These are phyloP conservation scores for Aleiodes sp. DNA, from an alignment of 1,140 invertebrate genomes.

Conservation along the genomic window DNA sequence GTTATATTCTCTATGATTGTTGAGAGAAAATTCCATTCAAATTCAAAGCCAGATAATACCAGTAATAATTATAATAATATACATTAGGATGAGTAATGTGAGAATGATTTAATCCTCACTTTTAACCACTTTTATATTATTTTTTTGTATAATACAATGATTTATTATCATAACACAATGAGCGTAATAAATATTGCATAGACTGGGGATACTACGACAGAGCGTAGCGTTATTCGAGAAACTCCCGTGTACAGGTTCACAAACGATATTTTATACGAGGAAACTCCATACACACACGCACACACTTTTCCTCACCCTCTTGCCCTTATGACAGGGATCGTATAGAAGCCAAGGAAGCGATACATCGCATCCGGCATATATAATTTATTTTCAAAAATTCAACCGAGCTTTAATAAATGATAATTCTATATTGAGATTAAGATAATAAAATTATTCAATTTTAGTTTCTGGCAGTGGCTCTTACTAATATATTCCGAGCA, in stretches of 20 bases:
- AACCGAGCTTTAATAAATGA: neutral
- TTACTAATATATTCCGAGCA: no score
- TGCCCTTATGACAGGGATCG: neutral
- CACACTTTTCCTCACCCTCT: neutral
- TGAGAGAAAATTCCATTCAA: neutral
- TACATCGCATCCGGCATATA: slow-evolving; percentile 35
- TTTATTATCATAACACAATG: slow-evolving; percentile 49
- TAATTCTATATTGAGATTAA: neutral
- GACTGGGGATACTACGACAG: slow-evolving; percentile 37
- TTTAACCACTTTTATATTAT: neutral
- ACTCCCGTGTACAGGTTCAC: slow-evolving; percentile 28
- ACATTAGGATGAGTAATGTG: neutral
- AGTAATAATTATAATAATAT: neutral
- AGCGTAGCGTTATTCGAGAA: slow-evolving; percentile 39
- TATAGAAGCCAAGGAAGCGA: slow-evolving; percentile 34
- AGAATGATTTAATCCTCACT: neutral
- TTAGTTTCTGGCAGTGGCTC: no score
- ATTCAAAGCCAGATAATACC: neutral
- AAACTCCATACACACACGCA: neutral
- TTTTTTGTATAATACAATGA: slow-evolving; percentile 46
- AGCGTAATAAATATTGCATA: slow-evolving; percentile 47
- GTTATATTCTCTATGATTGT: slow-evolving; percentile 13
- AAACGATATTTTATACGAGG: slow-evolving; percentile 2
- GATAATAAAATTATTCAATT: neutral
- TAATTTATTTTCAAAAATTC: slow-evolving; percentile 43